phyloP scores from a whole-genome alignment of 2,888 invertebrate genomes.

The Nomada lathburiana region DNA sequence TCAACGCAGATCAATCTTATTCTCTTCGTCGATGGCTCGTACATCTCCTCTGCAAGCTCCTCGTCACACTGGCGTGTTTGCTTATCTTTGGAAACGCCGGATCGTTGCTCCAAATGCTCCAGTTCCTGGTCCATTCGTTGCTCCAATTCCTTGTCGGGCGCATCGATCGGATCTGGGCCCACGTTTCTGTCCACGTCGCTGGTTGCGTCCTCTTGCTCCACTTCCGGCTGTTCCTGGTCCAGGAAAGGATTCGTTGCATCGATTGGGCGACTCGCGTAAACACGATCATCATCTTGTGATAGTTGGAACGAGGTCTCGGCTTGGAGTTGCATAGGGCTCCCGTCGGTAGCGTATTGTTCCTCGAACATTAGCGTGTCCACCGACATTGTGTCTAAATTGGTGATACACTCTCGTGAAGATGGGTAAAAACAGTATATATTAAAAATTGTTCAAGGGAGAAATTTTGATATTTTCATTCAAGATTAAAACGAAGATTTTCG shows the following conservation, averaged over 20 bases:
- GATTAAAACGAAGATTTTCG: too few relatives aligned
- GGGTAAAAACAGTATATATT: too few relatives aligned
- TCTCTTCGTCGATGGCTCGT: slow-evolving; percentile 22
- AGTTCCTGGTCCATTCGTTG: slow-evolving; percentile 12
- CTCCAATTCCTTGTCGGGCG: slow-evolving; percentile 1
- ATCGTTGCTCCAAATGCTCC: slow-evolving; percentile 5
- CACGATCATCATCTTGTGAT: background rate
- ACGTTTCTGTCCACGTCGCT: slow-evolving; percentile 18
- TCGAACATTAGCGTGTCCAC: slow-evolving; percentile 46
- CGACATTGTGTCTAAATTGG: slow-evolving; percentile 30
- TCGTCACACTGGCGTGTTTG: background rate
- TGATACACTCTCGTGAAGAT: too few relatives aligned
- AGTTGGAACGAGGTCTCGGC: too few relatives aligned
- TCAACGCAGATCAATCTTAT: slow-evolving; percentile 27
- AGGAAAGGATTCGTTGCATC: background rate
- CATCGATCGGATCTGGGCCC: slow-evolving; percentile 23
- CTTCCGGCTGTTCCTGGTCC: slow-evolving; percentile 20
- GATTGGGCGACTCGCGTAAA: background rate
- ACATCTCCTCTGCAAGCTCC: background rate
- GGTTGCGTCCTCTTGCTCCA: slow-evolving; percentile 21
- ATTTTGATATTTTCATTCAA: background rate
- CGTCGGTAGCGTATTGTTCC: slow-evolving; percentile 24
- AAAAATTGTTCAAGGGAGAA: background rate
- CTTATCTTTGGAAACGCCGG: slow-evolving; percentile 28
- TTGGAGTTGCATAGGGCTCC: background rate